phyloP scores from a whole-genome alignment of 2,888 invertebrate species.

The Strigamia crassipes region DNA sequence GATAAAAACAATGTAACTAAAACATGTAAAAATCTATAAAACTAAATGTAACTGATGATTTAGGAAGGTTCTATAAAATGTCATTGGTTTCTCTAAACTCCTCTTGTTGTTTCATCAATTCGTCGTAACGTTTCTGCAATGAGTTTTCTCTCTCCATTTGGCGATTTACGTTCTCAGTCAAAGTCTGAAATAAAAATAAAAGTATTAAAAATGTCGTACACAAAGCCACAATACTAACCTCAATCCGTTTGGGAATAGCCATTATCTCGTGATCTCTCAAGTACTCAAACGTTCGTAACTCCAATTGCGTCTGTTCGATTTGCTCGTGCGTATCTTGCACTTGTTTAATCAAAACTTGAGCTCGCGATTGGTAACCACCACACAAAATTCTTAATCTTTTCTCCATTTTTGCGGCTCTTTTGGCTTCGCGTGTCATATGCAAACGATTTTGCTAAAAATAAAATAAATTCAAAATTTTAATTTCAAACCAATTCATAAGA shows the following conservation, averaged over 20 bases:
- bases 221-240: conserved; percentile 63
- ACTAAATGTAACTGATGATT: neutral
- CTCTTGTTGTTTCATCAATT: conserved; percentile 66
- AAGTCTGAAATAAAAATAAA: conserved; percentile 64
- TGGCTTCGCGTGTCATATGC: conserved; percentile 97
- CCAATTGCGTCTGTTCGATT: conserved; percentile 85
- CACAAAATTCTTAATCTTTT: conserved; percentile 95
- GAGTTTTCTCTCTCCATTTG: conserved; percentile 89
- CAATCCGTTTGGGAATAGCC: conserved; percentile 87
- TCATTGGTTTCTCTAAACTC: conserved; percentile 59
- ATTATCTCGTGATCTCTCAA: conserved; percentile 85
- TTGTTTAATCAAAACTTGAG: conserved; percentile 85
- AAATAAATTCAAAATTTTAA: conserved; percentile 24
- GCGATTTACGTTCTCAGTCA: conserved; percentile 88
- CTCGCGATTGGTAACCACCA: conserved; percentile 82
- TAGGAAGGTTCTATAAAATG: neutral
- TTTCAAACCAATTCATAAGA: neutral
- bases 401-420: conserved; percentile 95
- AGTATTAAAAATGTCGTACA: neutral
- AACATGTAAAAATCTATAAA: no score
- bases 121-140: conserved; percentile 80
- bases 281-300: conserved; percentile 87
- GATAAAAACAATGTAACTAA: no score
- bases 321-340: conserved; percentile 84
- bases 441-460: conserved; percentile 73